Evolutionary conservation across 2,888 invertebrate species (phyloP), one percentile per base, ranked within the genome.

Genomic region (Mythimna lalbum): DNA sequence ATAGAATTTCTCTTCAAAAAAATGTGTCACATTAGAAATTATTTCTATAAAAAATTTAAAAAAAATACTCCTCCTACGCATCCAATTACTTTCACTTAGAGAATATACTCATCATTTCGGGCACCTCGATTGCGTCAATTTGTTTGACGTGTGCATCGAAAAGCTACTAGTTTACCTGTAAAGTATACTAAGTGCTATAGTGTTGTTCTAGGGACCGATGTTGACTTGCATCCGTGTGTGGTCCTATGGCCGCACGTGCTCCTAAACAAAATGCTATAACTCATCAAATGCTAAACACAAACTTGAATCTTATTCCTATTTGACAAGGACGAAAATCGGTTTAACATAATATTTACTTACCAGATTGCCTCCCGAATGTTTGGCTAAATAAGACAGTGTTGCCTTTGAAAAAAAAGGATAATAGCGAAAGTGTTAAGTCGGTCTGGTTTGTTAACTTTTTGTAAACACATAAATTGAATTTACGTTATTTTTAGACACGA

Each of bases 211-310:
- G 89, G 93, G 93, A 88, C 91, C 92, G 85, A 90, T 93, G 92
- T 93, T 94, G 94, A 94, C 93, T 93, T 88, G 89, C 90, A 90
- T 88, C 90, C 93, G 95, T 95, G 95, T 96, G 95, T 96, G 95
- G 95, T 96, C 95, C 92, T 85, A 88, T 88, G 84, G 84, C 82
- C 85, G 80, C 78, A 83, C 74, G 76, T 63, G 61, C 68, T 75
- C 76, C 80, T 53, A 69, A 76, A 70, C 73, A 80, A 79, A 85
- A 83, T 68, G 83, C 68, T 64, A 72, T 63, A 89, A 82, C 76
- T 67, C 70, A 61, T 12, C 69, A 70, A 50, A 73, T 78, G 55
- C 61, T 19, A 23, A 77, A 85, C 80, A 63, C 65, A 36, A 89
- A 80, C 88, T 81, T 89, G 67, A 87, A 85, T 88, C 89, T 83